These are phyloP conservation scores for Gortyna flavago DNA, from an alignment of 2,888 invertebrate genomes.

Conservation along the genomic window DNA sequence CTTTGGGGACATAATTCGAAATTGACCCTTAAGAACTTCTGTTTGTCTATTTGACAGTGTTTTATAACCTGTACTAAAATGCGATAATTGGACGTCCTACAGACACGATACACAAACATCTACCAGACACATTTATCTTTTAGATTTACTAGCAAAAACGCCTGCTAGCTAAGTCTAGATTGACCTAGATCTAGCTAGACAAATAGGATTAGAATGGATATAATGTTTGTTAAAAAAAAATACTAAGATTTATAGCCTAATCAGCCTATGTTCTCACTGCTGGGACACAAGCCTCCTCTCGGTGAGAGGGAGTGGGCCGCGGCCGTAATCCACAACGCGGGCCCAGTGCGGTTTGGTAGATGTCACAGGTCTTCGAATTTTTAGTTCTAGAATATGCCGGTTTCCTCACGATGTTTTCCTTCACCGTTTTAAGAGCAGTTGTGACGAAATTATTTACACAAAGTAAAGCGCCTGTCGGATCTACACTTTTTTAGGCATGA, in stretches of 20 bases:
- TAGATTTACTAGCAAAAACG: constrained; percentile 20
- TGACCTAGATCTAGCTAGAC: constrained; percentile 44
- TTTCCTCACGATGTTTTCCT: no score
- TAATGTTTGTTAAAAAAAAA: constrained; percentile 15
- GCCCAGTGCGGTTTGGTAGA: no score
- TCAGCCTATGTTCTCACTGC: background rate
- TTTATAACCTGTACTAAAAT: constrained; percentile 17
- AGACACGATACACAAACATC: constrained; percentile 19
- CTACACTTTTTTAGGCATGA: background rate
- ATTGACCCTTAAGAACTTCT: background rate
- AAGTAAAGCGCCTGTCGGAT: background rate
- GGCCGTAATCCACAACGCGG: no score
- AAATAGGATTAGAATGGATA: constrained; percentile 43
- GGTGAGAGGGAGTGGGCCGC: no score
- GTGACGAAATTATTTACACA: no score
- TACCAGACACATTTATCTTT: constrained; percentile 34
- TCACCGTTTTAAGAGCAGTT: no score
- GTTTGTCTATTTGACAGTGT: background rate
- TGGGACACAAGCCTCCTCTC: background rate
- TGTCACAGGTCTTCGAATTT: no score
- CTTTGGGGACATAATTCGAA: background rate
- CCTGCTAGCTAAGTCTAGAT: constrained; percentile 40
- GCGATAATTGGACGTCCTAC: background rate
- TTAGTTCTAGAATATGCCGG: no score
- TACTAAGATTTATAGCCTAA: background rate